phyloP scores from a whole-genome alignment of 2,888 invertebrate genomes.

The Andrena dorsata region DNA sequence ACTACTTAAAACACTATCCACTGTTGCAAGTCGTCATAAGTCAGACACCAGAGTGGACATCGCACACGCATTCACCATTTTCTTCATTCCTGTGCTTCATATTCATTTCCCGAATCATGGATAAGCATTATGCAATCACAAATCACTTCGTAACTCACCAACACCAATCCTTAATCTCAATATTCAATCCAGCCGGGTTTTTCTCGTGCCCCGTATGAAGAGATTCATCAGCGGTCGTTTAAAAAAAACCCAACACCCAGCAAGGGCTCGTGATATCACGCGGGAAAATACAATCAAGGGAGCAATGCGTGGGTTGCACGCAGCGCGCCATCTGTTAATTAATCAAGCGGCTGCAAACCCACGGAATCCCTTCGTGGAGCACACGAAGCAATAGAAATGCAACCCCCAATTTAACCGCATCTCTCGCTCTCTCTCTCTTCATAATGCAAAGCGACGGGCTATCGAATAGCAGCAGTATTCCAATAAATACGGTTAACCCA shows the following conservation, averaged over 20 bases:
- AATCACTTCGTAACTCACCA: background rate
- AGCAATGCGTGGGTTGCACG: background rate
- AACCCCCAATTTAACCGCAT: slow-evolving; percentile 44
- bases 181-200: background rate
- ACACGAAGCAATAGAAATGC: slow-evolving; percentile 30
- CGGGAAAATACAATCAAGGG: background rate
- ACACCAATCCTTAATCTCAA: background rate
- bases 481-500: slow-evolving; percentile 59
- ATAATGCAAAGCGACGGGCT: slow-evolving; percentile 54
- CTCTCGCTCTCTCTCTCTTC: slow-evolving; percentile 45
- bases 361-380: slow-evolving; percentile 10
- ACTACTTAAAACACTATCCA: too few relatives aligned
- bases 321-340: slow-evolving; percentile 35
- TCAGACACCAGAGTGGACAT: too few relatives aligned
- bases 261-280: background rate
- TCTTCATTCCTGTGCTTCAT: too few relatives aligned
- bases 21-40: too few relatives aligned
- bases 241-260: background rate
- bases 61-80: too few relatives aligned
- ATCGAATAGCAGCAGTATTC: slow-evolving; percentile 40
- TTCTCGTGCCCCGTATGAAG: background rate
- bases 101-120: too few relatives aligned
- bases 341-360: slow-evolving; percentile 23
- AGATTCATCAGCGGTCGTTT: background rate
- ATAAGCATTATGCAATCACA: too few relatives aligned